Base-by-base conservation (phyloP, 2,888 invertebrate genomes). In the Drosophila sordidapex region DNA sequence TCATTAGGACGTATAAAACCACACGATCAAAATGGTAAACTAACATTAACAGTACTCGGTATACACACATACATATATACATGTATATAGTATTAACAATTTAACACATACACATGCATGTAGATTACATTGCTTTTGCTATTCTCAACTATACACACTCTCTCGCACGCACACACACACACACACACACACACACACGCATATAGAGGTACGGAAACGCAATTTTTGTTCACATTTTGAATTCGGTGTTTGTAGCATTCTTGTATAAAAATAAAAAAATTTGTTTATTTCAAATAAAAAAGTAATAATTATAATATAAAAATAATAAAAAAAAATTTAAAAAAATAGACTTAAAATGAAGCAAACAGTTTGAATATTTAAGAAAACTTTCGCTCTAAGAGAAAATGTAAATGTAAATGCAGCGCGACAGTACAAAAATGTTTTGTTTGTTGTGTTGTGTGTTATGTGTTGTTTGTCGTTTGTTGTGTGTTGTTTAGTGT, bases 181-280 rank as follows among this genome's bases (percentile, higher is more conserved):
- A 25, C 31, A 27, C 13, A 25, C 25, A 25, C 27, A 13, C 40
- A 52, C n/a, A 52, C 33, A 18, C 31, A 29, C 13, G 21, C 40
- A 66, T 6, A 15, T 21, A 31, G 29, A 43, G 29, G 53, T 63
- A 64, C 36, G 46, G 61, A 71, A 70, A 74, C 38, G 36, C 27
- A 69, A 62, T 52, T 63, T 67, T 74, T 49, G 29, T 58, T 48
- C 33, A 29, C 46, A 62, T 76, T 71, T 71, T 52, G 59, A 66
- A 58, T 72, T 67, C 21, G 53, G 56, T 66, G 48, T 25, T 74
- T 57, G 43, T 64, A 38, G 69, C 64, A 62, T 61, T 74, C 68
- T 76, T 81, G 75, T 87, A 82, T 77, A 84, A 90, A 89, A 83
- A 82, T 82, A 82, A 89, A 88, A 76, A 79, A 83, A 69, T 67